Conservation (phyloP, 2,888 invertebrate species). For the Busseola fusca region DNA sequence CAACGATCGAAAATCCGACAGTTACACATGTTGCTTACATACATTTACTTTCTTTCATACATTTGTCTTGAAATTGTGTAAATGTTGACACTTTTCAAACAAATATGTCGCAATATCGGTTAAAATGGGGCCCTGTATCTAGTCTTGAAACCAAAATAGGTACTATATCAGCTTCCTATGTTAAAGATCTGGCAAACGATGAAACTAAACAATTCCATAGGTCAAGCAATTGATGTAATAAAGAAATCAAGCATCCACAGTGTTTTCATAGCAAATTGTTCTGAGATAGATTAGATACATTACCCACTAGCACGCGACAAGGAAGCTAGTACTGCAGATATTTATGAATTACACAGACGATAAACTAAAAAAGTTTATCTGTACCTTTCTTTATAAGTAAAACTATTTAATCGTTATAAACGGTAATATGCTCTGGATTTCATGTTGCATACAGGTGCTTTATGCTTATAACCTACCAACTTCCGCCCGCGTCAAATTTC, state of each 20-base stretch:
- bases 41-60: background rate
- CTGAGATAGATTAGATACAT: slow-evolving; percentile 35
- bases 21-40: background rate
- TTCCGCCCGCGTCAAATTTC: background rate
- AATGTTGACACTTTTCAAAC: background rate
- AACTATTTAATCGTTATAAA: slow-evolving; percentile 25
- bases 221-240: background rate
- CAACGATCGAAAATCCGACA: background rate
- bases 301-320: slow-evolving; percentile 19
- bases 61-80: too few species aligned
- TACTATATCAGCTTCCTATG: background rate
- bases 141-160: background rate
- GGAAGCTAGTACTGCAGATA: slow-evolving; percentile 17
- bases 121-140: background rate
- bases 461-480: too few species aligned
- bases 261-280: slow-evolving; percentile 19
- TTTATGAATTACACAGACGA: slow-evolving; percentile 10
- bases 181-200: background rate
- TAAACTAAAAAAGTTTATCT: slow-evolving; percentile 17
- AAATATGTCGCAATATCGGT: background rate
- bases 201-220: background rate
- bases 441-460: background rate
- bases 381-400: slow-evolving; percentile 2
- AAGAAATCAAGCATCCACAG: slow-evolving; percentile 9
- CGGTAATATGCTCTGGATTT: background rate